These are phyloP conservation scores for Nebria salina DNA, from an alignment of 2,888 invertebrate genomes.

Conservation along the genomic window DNA sequence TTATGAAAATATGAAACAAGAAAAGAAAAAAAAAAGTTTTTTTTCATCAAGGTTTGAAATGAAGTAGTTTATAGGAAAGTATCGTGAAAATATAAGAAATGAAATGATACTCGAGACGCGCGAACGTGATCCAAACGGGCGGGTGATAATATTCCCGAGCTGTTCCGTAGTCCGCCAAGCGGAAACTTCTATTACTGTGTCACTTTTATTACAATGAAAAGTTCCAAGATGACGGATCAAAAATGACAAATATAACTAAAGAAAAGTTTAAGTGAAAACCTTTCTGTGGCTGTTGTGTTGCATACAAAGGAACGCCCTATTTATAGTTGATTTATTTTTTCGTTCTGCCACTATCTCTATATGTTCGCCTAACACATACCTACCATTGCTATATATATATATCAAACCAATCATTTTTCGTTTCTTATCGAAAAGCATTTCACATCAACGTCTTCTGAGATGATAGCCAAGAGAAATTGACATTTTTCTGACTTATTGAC, in stretches of 20 bases:
- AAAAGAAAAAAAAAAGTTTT: neutral
- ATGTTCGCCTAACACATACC: neutral
- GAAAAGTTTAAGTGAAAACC: neutral
- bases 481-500: neutral
- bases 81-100: neutral
- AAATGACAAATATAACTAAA: neutral
- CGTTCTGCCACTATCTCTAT: neutral
- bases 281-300: neutral
- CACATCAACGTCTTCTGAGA: neutral
- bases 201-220: neutral
- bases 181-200: neutral
- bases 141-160: neutral
- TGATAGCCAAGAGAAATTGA: neutral
- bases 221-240: slow-evolving; percentile 1
- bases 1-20: neutral
- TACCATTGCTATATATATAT: neutral
- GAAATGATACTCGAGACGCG: neutral
- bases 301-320: neutral
- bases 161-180: neutral
- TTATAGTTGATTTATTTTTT: neutral
- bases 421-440: neutral
- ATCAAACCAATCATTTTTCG: neutral
- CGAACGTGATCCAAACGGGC: neutral
- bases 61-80: neutral
- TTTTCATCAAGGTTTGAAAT: neutral